Evolutionary conservation across 2,113 vertebrate species (phyloP).

Genomic region (Hypocryptadius cinnamomeus): DNA sequence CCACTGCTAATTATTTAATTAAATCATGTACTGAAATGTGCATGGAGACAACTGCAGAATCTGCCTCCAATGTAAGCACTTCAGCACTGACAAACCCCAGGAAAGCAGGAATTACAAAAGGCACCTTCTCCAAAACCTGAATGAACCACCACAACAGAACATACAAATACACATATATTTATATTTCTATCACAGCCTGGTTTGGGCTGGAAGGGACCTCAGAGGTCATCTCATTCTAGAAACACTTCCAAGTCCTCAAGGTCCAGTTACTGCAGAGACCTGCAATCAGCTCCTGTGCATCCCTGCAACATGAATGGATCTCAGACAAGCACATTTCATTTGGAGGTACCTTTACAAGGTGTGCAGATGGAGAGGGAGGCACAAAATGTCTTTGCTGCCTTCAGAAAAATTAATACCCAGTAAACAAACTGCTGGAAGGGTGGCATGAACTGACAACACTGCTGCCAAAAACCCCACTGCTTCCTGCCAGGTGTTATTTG

Average conservation of each 20-base stretch:
- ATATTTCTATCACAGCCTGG: background rate
- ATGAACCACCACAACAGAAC: background rate
- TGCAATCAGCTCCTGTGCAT: background rate
- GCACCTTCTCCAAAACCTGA: background rate
- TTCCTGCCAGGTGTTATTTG: background rate
- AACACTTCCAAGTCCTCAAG: background rate
- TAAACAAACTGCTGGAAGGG: background rate
- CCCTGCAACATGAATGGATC: background rate
- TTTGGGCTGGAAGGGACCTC: background rate
- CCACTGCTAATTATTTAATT: background rate
- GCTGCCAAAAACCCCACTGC: background rate
- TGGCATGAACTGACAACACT: background rate
- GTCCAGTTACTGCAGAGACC: background rate
- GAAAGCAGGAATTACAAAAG: background rate
- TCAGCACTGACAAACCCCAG: background rate
- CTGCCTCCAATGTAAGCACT: background rate
- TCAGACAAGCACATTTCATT: background rate
- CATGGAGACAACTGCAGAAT: background rate
- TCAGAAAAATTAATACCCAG: background rate
- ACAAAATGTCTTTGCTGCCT: background rate
- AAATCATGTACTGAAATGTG: background rate
- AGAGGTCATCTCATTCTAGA: background rate
- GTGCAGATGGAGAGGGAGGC: background rate
- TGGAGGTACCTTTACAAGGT: background rate
- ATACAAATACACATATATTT: background rate